Evolutionary conservation across 1,140 invertebrate genomes (phyloP).

Genomic region (Anoplophora glabripennis): DNA sequence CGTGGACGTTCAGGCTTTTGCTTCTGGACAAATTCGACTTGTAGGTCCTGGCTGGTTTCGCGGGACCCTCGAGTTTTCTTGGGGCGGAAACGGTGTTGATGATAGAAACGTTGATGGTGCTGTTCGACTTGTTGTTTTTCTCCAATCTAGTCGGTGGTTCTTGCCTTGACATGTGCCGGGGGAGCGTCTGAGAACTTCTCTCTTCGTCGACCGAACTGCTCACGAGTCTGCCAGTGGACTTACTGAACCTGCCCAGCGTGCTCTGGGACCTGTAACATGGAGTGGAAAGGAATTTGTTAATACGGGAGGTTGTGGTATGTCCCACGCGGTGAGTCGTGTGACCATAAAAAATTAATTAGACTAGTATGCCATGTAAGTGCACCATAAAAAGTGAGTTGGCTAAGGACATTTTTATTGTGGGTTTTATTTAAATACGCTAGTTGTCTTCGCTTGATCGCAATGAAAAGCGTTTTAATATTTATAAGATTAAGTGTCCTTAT

Average conservation of each 20-base stretch:
- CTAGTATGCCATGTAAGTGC: too few relatives aligned
- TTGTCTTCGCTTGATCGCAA: too few relatives aligned
- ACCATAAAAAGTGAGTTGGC: too few relatives aligned
- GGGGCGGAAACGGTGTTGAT: constrained; percentile 60
- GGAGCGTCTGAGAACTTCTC: constrained; percentile 74
- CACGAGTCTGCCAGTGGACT: constrained; percentile 68
- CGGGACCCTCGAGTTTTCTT: constrained; percentile 54
- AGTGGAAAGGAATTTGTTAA: too few relatives aligned
- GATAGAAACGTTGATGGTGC: constrained; percentile 74
- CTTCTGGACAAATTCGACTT: constrained; percentile 71
- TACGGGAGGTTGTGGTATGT: too few relatives aligned
- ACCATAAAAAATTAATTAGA: too few relatives aligned
- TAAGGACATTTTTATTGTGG: too few relatives aligned
- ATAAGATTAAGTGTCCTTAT: too few relatives aligned
- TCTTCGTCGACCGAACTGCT: constrained; percentile 53
- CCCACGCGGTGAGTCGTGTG: too few relatives aligned
- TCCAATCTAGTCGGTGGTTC: constrained; percentile 54
- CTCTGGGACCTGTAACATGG: constrained; percentile 57
- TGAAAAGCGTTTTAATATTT: too few relatives aligned
- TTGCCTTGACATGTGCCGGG: constrained; percentile 58
- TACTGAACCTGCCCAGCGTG: constrained; percentile 75
- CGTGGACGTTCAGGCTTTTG: constrained; percentile 80
- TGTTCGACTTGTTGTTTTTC: constrained; percentile 55
- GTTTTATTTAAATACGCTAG: too few relatives aligned
- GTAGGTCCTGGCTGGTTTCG: constrained; percentile 72